These are phyloP conservation scores for Neuroscelio doddi DNA, from an alignment of 2,888 invertebrate species.

Conservation along the genomic window DNA sequence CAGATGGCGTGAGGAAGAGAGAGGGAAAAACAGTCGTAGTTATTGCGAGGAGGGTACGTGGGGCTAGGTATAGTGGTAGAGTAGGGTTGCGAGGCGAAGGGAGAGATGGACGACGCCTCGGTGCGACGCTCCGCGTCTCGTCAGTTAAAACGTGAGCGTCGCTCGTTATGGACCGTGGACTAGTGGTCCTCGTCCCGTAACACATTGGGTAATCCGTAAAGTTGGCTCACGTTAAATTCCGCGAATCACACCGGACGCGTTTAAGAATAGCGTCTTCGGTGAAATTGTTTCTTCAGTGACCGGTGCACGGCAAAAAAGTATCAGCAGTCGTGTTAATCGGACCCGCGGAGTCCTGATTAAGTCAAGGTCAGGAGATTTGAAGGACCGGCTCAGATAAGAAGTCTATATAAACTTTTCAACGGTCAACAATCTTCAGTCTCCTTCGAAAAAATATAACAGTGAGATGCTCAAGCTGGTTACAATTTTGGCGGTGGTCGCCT, in stretches of 20 bases:
- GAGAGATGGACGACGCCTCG: conserved; percentile 38
- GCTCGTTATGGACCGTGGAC: conserved; percentile 48
- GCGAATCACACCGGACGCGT: conserved; percentile 41
- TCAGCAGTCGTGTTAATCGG: too few relatives aligned
- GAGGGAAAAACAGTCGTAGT: conserved; percentile 9
- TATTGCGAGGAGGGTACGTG: conserved; percentile 9
- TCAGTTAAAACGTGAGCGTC: conserved; percentile 66
- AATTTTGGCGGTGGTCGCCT: conserved; percentile 33
- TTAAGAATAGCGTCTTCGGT: conserved; percentile 49
- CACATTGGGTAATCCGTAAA: conserved; percentile 43
- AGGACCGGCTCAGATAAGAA: not conserved
- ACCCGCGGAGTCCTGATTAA: not conserved
- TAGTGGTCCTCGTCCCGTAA: conserved; percentile 17
- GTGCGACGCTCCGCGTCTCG: conserved; percentile 54
- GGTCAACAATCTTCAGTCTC: not conserved
- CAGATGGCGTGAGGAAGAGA: conserved; percentile 15
- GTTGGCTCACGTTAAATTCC: conserved; percentile 46
- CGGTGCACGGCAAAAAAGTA: not conserved
- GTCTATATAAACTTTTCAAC: not conserved
- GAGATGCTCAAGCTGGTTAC: conserved; percentile 25
- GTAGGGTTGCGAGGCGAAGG: conserved; percentile 11
- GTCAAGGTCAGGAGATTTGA: not conserved
- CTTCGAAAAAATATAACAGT: conserved; percentile 9
- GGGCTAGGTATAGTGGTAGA: conserved; percentile 3
- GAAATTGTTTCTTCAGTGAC: not conserved